phyloP scores from a whole-genome alignment of 2,113 vertebrate species.

The Menidia beryllina region DNA sequence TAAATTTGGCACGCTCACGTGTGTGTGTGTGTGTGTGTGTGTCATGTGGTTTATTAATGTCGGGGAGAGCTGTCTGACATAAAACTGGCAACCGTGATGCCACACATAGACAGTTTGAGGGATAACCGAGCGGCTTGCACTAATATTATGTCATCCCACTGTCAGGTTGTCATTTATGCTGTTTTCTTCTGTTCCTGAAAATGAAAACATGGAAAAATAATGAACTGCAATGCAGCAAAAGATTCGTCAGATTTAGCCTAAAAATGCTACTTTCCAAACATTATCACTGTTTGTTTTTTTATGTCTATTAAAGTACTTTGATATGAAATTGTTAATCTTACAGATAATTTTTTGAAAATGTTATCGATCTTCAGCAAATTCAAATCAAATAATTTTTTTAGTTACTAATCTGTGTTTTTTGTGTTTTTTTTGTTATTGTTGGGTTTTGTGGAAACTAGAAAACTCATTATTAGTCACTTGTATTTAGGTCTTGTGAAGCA shows the following conservation, averaged over 20 bases:
- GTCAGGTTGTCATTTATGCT: conserved; percentile 15
- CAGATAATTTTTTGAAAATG: no score
- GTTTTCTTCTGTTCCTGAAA: conserved; percentile 25
- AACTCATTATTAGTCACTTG: background rate
- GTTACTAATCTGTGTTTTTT: background rate
- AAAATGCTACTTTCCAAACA: background rate
- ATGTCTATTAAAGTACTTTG: no score
- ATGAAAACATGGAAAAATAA: background rate
- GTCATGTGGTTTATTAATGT: conserved; percentile 44
- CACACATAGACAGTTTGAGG: conserved; percentile 38
- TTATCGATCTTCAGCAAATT: no score
- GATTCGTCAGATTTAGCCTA: background rate
- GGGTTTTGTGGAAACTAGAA: background rate
- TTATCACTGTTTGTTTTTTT: no score
- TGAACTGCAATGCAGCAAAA: background rate
- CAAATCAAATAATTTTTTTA: no score
- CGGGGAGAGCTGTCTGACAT: conserved; percentile 45
- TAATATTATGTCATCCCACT: conserved; percentile 20
- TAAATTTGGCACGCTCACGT: conserved; percentile 18
- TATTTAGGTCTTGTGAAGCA: no score
- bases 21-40: no score
- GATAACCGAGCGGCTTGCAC: conserved; percentile 11
- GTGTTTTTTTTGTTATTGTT: no score
- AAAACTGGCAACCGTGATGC: conserved; percentile 37
- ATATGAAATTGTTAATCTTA: no score